phyloP scores from a whole-genome alignment of 1,140 invertebrate species.

The Zaprionus capensis region DNA sequence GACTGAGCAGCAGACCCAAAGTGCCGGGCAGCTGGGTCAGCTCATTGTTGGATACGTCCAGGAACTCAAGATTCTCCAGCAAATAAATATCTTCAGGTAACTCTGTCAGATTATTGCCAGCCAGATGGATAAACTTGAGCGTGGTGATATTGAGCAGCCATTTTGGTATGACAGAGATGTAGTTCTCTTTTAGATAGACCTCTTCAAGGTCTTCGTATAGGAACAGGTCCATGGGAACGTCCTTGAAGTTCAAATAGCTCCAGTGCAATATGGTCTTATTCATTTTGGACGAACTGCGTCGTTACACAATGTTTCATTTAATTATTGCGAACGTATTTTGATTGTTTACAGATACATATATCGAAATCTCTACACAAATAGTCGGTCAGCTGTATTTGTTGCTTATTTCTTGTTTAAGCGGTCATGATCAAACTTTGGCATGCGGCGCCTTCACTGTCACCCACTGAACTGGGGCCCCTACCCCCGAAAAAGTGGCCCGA shows the following conservation, averaged over 20 bases:
- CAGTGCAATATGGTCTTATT: slow-evolving; percentile 82
- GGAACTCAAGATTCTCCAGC: slow-evolving; percentile 79
- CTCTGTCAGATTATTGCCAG: slow-evolving; percentile 73
- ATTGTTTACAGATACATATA: slow-evolving; percentile 21
- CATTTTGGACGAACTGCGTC: slow-evolving; percentile 53
- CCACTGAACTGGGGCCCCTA: slow-evolving; percentile 55
- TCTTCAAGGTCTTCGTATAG: slow-evolving; percentile 81
- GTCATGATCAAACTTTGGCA: slow-evolving; percentile 80
- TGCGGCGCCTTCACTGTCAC: slow-evolving; percentile 57
- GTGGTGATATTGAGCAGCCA: slow-evolving; percentile 81
- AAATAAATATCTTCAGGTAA: slow-evolving; percentile 76
- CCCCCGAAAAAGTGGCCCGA: slow-evolving; percentile 44
- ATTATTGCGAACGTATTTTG: slow-evolving; percentile 43
- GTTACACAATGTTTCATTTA: slow-evolving; percentile 64
- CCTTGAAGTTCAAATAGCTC: slow-evolving; percentile 83
- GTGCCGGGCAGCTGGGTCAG: slow-evolving; percentile 68
- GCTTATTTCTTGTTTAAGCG: slow-evolving; percentile 58
- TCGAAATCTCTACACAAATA: slow-evolving; percentile 45
- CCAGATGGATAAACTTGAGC: slow-evolving; percentile 78
- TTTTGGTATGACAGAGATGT: slow-evolving; percentile 78
- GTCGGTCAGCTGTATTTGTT: slow-evolving; percentile 46
- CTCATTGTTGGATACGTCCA: slow-evolving; percentile 81
- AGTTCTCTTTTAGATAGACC: slow-evolving; percentile 82
- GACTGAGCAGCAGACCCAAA: slow-evolving; percentile 61
- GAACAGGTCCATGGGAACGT: slow-evolving; percentile 80